phyloP scores from a whole-genome alignment of 2,888 invertebrate genomes.

The Mallateleia sp. region DNA sequence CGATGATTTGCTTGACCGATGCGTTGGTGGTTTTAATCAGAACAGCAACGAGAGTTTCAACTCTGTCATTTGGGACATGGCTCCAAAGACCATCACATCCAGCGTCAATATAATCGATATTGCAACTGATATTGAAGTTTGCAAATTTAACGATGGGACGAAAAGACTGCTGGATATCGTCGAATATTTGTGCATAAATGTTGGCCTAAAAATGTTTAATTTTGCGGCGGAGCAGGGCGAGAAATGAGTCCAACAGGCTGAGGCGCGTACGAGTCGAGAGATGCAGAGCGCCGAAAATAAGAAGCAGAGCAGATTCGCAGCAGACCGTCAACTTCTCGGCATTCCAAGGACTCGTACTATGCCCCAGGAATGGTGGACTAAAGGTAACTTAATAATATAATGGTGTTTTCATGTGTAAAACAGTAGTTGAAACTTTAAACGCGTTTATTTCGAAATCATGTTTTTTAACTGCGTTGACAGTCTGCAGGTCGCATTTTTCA shows the following conservation, averaged over 20 bases:
- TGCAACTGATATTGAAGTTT: conserved; percentile 13
- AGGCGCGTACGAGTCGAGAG: no score
- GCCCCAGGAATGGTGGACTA: no score
- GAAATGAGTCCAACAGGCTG: neutral
- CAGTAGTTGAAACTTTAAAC: no score
- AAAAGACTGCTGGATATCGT: neutral
- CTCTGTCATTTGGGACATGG: conserved; percentile 35
- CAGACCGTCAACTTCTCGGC: no score
- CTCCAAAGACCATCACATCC: conserved; percentile 20
- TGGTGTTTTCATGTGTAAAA: no score
- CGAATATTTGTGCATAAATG: neutral
- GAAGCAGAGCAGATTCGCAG: no score
- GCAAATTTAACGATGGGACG: neutral
- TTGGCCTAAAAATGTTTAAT: neutral
- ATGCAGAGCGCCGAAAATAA: no score
- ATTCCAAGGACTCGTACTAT: no score
- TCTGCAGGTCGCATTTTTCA: no score
- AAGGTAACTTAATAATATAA: no score
- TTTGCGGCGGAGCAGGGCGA: conserved; percentile 1
- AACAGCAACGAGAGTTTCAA: conserved; percentile 22
- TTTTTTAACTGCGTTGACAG: no score
- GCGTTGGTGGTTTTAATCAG: conserved; percentile 19
- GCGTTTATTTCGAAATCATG: no score
- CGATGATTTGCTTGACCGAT: conserved; percentile 35
- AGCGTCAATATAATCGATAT: conserved; percentile 1